Evolutionary conservation across 2,797 vertebrate genomes (phyloP).

Genomic region (Hipposideros larvatus): DNA sequence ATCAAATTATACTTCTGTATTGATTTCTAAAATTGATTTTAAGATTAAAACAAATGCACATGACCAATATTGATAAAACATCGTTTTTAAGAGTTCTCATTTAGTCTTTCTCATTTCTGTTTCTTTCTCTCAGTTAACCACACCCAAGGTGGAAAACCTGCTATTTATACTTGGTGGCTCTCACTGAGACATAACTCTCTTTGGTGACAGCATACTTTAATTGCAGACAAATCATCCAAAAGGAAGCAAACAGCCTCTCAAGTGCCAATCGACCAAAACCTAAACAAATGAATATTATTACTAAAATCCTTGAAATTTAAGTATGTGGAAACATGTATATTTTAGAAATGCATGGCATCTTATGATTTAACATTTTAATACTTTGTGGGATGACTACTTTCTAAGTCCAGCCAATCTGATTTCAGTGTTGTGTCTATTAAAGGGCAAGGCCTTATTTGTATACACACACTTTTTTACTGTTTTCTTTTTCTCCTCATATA

Average conservation of each 20-base stretch:
- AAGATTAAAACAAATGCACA: neutral
- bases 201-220: neutral
- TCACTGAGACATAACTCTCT: no score
- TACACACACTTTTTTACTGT: neutral
- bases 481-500: neutral
- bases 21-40: slow-evolving; percentile 44
- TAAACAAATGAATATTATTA: slow-evolving; percentile 16
- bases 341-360: neutral
- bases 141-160: neutral
- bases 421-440: neutral
- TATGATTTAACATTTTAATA: neutral
- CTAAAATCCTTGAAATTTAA: neutral
- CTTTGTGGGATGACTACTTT: neutral
- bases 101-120: neutral
- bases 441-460: neutral
- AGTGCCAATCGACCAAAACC: neutral
- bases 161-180: neutral
- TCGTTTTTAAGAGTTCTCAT: neutral
- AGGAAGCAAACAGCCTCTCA: neutral
- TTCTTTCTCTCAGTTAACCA: neutral
- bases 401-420: neutral
- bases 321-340: neutral
- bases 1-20: neutral
- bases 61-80: neutral
- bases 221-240: neutral